A percentile compares a stretch with the other conserved stretches of the same genome.
phyloP scores from a whole-genome alignment of 2,888 invertebrate species.

The Cynaeus angustus region DNA sequence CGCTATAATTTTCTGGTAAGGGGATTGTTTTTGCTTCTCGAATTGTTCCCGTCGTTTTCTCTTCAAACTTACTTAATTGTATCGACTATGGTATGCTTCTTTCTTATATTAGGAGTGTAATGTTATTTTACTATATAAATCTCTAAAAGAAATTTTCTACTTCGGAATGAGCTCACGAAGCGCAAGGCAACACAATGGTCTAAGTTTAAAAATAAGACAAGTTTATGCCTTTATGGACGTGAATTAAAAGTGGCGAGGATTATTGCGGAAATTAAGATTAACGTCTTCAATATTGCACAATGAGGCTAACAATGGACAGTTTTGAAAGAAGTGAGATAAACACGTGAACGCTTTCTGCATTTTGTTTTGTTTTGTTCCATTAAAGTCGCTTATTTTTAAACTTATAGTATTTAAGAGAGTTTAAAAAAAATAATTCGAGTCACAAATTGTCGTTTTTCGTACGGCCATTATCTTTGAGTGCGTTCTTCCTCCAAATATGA shows the following conservation, averaged over 20 bases:
- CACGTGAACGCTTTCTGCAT: slow-evolving; percentile 15
- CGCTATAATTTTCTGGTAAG: neutral
- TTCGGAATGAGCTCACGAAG: slow-evolving; percentile 21
- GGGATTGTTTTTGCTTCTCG: neutral
- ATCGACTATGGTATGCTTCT: no score
- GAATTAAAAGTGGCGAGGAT: slow-evolving; percentile 41
- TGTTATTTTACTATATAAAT: neutral
- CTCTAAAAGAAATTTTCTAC: slow-evolving; percentile 18
- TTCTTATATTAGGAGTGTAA: no score
- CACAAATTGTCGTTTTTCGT: neutral
- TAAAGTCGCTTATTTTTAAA: neutral
- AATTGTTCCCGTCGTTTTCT: neutral
- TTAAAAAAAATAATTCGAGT: neutral
- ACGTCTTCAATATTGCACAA: slow-evolving; percentile 24
- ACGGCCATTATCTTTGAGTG: neutral
- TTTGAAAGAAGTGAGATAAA: slow-evolving; percentile 22
- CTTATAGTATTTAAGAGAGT: neutral
- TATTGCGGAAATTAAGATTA: slow-evolving; percentile 46
- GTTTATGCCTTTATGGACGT: slow-evolving; percentile 26
- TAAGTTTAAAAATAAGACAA: slow-evolving; percentile 27
- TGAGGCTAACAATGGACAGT: neutral
- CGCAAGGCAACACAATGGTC: slow-evolving; percentile 24
- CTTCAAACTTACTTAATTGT: neutral
- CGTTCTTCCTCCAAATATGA: neutral
- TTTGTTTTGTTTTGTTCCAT: slow-evolving; percentile 8